Evolutionary conservation across 30 jellyfish, hydroid and myxozoan genomes (phyloP), one percentile per base, ranked within the genome.

Genomic region (Pelagia noctiluca): DNA sequence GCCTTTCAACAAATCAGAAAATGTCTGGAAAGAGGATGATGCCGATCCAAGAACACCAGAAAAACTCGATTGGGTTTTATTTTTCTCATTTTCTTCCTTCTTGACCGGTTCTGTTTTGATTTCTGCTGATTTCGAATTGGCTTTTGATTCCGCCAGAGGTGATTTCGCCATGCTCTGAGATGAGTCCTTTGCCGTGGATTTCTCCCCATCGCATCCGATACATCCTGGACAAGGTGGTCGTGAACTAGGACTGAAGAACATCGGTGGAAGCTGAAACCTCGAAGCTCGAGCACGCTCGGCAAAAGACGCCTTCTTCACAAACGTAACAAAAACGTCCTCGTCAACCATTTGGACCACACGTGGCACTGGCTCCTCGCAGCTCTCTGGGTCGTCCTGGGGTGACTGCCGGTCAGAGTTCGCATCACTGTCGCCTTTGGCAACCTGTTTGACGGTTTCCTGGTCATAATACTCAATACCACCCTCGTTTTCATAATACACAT

Each of bases 271-370:
- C 73, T 35, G 93, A 29, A 94, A 52, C 2, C 95, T 89, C 18
- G 85, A 54, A 5, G 99, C 97, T 50, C 71, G 83, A 25, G 87
- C 88, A 24, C 90, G 91, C 33, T 88, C 91, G 36, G 95, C 92
- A 36, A 77, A 78, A 18, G 96, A 28, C 2, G 99, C 96, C 28
- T 82, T 79, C 61, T 37, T 76, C 16, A 78, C 97, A 71, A 26
- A 83, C 19, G 99, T 88, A 25, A 94, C 84, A 37, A 54, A 66
- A 11, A 88, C 65, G 11, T 93, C 97, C 47, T 92, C 96, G 26
- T 86, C 95, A 35, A 78, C 49, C 86, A 85, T 66, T 38, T 92
- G 95, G 7, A 84, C 95, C 37, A 84, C 95, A 31, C 50, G 86
- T 18, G 95, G 95, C 19, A 74, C 95, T 13, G 36, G 73, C 60